Percentiles rank a stretch among this genome's conserved stretches.
Conservation (phyloP, 2,113 vertebrate species). For the Lucifuga dentata region DNA sequence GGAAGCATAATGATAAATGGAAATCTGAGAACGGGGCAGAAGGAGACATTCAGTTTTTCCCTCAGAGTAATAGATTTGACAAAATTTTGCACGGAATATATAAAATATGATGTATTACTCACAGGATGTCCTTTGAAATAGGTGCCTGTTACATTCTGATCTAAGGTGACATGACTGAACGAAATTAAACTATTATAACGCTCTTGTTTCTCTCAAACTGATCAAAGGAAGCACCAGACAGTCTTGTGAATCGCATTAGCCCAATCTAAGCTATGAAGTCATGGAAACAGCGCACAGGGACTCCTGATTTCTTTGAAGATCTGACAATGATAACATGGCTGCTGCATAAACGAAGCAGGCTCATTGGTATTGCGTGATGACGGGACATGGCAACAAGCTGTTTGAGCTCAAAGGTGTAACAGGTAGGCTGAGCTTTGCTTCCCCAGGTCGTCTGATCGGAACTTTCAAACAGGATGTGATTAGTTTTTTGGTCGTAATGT, state of each 20-base stretch:
- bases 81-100: no score
- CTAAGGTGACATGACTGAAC: constrained; percentile 3
- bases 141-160: not conserved
- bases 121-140: not conserved
- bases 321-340: constrained; percentile 19
- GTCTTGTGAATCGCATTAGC: constrained; percentile 36
- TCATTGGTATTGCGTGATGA: not conserved
- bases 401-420: constrained; percentile 20
- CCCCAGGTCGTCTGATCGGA: constrained; percentile 12
- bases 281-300: constrained; percentile 4
- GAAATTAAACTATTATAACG: constrained; percentile 4
- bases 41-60: no score
- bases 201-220: constrained; percentile 6
- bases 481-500: constrained; percentile 50
- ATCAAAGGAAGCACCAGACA: constrained; percentile 41
- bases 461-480: constrained; percentile 4
- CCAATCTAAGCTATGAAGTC: constrained; percentile 16
- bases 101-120: no score
- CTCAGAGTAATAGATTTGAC: no score
- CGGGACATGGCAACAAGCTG: not conserved
- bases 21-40: no score
- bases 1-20: no score
- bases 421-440: not conserved
- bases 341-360: constrained; percentile 28
- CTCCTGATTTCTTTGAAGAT: not conserved